Base-by-base conservation (phyloP, 64 coral and sea anemone genomes). In the Platygyra sinensis region DNA sequence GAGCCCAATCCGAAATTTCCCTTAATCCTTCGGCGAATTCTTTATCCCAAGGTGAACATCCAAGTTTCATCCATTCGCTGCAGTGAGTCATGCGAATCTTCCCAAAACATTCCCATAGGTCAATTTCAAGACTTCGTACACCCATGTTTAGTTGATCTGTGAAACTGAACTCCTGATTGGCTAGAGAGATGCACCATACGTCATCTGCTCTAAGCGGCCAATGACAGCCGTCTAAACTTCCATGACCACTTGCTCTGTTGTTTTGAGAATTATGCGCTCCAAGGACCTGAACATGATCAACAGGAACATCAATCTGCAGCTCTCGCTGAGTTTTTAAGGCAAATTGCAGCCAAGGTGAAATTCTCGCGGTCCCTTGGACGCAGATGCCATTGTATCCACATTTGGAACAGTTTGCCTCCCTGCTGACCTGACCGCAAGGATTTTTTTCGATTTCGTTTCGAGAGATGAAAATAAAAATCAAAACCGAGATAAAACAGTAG, bases 141-240 rank as follows among this genome's bases (percentile, higher is more conserved):
- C 92, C 92, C 92, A 94, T 89, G 79, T 94, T 76, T 0, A 94
- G 72, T 27, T 89, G 81, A 39, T 94, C 92, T 1, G 92, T 94
- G 15, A 94, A 94, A 27, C 92, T 94, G 11, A 94, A 94, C 72
- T 94, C 92, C 78, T 94, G 92, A 94, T 94, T 94, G 72, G 92
- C 92, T 18, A 94, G 30, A 76, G 80, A 39, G 67, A 94, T 85
- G 67, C 92, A 94, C 39, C 39, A 46, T 14, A 84, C 59, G n/a
- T 78, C 75, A 72, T 84, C 62, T 25, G 49, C 78, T n/a, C 25
- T 50, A 1, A 75, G 46, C 38, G 92, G 92, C 92, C 92, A 94
- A 71, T 89, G 87, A 22, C 92, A 94, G 62, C 85, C 79, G 39
- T 94, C 92, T 1, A 89, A 87, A 9, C 14, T 60, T 9, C 92